phyloP scores from a whole-genome alignment of 2,797 vertebrate species.

The Hafferia zeledoni region DNA sequence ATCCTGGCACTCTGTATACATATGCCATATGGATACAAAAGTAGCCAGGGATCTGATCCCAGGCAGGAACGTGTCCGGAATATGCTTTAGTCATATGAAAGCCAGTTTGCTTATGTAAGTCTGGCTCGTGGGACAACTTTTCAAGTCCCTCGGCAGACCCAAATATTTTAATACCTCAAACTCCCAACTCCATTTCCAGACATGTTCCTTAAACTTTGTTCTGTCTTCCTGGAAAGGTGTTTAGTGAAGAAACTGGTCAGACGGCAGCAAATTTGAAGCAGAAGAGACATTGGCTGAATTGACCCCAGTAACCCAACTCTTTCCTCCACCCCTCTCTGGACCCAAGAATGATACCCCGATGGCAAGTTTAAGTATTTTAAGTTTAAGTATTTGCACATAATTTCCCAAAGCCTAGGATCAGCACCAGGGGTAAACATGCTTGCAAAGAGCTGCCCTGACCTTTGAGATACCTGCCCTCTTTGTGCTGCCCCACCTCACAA shows the following conservation, averaged over 20 bases:
- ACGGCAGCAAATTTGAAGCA: neutral
- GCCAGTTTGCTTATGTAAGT: conserved; percentile 35
- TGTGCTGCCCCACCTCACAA: neutral
- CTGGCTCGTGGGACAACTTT: conserved; percentile 17
- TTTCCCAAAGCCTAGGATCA: neutral
- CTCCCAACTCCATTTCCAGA: neutral
- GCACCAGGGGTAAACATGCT: neutral
- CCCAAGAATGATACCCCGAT: neutral
- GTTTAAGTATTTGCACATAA: neutral
- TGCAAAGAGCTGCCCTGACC: neutral
- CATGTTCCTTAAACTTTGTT: conserved; percentile 3
- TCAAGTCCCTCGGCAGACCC: neutral
- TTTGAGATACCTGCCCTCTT: neutral
- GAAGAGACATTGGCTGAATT: neutral
- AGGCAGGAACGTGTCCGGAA: conserved; percentile 15
- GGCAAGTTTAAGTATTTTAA: neutral
- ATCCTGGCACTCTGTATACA: conserved; percentile 24
- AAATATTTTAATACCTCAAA: neutral
- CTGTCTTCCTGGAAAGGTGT: neutral
- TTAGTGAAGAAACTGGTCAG: neutral
- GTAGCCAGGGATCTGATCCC: conserved; percentile 52
- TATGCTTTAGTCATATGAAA: conserved; percentile 26
- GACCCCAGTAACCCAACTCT: neutral
- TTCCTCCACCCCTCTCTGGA: neutral
- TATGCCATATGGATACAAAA: conserved; percentile 48